Percentiles rank a stretch among this genome's conserved stretches.
phyloP scores from a whole-genome alignment of 2,113 vertebrate genomes.

The Xenus cinereus region DNA sequence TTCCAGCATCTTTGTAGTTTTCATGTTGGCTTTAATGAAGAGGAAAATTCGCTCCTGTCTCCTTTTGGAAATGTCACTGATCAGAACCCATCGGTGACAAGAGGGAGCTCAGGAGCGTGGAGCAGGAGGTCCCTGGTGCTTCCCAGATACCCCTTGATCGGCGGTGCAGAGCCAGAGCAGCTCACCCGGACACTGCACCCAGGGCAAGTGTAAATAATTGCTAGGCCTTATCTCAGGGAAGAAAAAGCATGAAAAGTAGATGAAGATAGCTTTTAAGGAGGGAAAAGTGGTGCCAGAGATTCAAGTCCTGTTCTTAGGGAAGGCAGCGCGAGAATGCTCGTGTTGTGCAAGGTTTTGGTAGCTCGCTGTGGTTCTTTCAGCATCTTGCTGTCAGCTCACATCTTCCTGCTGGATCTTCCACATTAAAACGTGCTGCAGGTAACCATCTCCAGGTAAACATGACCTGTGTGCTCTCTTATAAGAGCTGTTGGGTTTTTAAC shows the following conservation, averaged over 20 bases:
- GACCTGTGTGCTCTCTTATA: neutral
- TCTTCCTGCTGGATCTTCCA: neutral
- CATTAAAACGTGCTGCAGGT: neutral
- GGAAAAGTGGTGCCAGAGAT: neutral
- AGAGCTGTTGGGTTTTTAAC: neutral
- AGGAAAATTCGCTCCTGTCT: neutral
- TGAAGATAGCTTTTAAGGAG: neutral
- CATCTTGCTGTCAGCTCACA: neutral
- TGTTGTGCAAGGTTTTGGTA: neutral
- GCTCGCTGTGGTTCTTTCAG: neutral
- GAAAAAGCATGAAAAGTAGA: neutral
- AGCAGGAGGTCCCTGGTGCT: neutral
- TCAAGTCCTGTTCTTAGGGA: neutral
- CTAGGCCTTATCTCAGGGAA: neutral
- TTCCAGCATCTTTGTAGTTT: neutral
- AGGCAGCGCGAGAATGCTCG: neutral
- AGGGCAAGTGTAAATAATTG: neutral
- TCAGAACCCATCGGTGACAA: neutral
- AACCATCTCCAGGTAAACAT: too few relatives aligned
- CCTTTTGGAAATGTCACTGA: neutral
- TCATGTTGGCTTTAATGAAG: neutral
- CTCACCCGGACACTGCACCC: neutral
- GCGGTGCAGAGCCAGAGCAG: neutral
- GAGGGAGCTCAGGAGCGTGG: accelerated
- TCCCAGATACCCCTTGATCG: neutral